Conservation (phyloP, 92 coral and sea anemone genomes). For the Porites divaricata region DNA sequence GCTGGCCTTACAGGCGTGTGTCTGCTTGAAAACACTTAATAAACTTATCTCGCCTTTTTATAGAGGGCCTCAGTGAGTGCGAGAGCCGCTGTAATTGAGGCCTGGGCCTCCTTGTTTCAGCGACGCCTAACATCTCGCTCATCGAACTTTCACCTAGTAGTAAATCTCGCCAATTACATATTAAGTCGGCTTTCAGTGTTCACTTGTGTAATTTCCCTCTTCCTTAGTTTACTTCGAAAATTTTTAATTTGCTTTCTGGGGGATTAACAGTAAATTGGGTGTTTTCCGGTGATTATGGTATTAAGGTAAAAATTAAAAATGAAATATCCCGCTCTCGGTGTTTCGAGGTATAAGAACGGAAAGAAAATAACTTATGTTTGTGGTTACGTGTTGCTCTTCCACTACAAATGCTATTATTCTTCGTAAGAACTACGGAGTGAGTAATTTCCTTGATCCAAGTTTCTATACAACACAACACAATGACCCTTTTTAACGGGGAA, state of each 20-base stretch:
- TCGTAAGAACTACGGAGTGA: constrained; percentile 34
- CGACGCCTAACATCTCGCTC: constrained; percentile 43
- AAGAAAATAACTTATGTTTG: constrained; percentile 32
- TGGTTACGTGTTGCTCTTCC: constrained; percentile 35
- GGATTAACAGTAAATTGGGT: constrained; percentile 46
- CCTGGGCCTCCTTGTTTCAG: constrained; percentile 41
- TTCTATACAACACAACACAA: constrained; percentile 42
- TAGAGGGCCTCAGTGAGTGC: not conserved
- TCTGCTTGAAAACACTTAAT: constrained; percentile 38
- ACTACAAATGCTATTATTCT: constrained; percentile 48
- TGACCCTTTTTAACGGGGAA: constrained; percentile 23
- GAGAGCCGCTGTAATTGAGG: constrained; percentile 38
- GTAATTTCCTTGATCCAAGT: constrained; percentile 64
- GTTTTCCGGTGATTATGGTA: constrained; percentile 54
- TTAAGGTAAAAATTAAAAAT: constrained; percentile 31
- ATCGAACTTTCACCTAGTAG: constrained; percentile 61
- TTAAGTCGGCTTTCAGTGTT: constrained; percentile 51
- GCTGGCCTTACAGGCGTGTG: constrained; percentile 49
- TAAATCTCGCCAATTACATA: constrained; percentile 68
- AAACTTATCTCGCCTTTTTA: constrained; percentile 35
- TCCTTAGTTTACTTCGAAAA: constrained; percentile 47
- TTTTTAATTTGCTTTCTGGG: constrained; percentile 61
- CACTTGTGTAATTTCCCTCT: constrained; percentile 50
- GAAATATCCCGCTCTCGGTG: constrained; percentile 40
- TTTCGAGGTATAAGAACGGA: constrained; percentile 30